Base-by-base conservation (phyloP, 2,113 vertebrate species). In the Protomyctophum bolini region DNA sequence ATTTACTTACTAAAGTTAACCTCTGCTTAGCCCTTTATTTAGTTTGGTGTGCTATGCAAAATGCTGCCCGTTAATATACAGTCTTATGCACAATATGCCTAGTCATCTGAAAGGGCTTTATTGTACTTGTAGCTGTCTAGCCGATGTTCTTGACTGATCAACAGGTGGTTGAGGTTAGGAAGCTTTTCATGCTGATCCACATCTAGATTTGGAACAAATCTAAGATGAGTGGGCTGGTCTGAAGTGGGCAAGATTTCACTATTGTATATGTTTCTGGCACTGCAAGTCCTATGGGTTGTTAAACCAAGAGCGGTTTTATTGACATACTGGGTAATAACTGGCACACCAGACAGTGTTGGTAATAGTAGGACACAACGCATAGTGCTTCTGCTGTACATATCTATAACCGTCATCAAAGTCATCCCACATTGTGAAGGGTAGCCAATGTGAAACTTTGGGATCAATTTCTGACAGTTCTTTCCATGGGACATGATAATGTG, bases 361-460 rank as follows among this genome's bases (percentile, higher is more conserved):
- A 33, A 85, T 78, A 70, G 77, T 28, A 58, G 75, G 63, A 41
- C 33, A 41, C 33, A 41, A 41, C 33, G 33, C 33, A 41, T 41
- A 41, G 33, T 4, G 33, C 33, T 41, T 56, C n/a, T 6, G 14
- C 54, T 56, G n/a, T 56, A 15, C n/a, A 56, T 41, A 15, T 15
- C 6, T 56, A 56, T 56, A n/a, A 15, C n/a, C 54, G 2, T 6
- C 54, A 14, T 56, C 54, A 6, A 15, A 6, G 15, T 15, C 10
- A 10, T 58, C 6, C n/a, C 60, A 12, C 10, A 14, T 33, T 6
- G 14, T 62, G 14, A 41, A 60, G 65, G 61, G 74, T 68, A 48
- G 76, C 77, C 83, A 84, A 82, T 75, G 83, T 76, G 62, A 86
- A 83, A 70, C 74, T 84, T 80, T 85, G 84, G 87, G 89, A 91